phyloP scores from a whole-genome alignment of 2,113 vertebrate species.

The Sprattus sprattus region DNA sequence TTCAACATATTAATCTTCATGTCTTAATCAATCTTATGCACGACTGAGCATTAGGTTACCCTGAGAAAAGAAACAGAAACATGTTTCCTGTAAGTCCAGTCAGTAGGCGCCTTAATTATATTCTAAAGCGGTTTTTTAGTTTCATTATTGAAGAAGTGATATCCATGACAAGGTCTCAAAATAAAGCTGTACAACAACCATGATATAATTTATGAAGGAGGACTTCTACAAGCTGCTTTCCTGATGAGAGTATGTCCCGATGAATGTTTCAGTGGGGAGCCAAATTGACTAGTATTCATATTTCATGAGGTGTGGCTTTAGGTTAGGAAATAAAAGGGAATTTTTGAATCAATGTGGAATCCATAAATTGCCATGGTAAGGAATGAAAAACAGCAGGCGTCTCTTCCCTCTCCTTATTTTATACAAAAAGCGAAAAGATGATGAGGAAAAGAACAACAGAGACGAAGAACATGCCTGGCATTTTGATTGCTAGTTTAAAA shows the following conservation, averaged over 20 bases:
- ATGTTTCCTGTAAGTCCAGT: background rate
- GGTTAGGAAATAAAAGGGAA: slow-evolving; percentile 43
- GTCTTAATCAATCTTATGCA: background rate
- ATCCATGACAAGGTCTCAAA: background rate
- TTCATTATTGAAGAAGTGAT: background rate
- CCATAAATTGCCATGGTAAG: slow-evolving; percentile 35
- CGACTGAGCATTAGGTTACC: background rate
- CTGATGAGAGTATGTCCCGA: slow-evolving; percentile 18
- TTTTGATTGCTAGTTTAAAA: background rate
- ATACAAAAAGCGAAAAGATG: background rate
- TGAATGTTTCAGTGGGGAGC: slow-evolving; percentile 36
- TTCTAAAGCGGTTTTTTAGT: background rate
- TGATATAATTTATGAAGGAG: background rate
- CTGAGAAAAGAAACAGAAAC: background rate
- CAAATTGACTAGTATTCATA: slow-evolving; percentile 45
- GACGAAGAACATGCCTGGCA: background rate
- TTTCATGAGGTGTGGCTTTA: slow-evolving; percentile 46
- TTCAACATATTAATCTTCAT: background rate
- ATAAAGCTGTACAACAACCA: background rate
- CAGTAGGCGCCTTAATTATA: background rate
- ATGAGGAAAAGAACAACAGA: background rate
- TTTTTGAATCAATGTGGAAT: slow-evolving; percentile 41
- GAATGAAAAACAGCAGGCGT: slow-evolving; percentile 21
- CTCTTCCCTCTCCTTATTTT: background rate
- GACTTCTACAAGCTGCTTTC: slow-evolving; percentile 32